Conservation (phyloP, 37 sponge, comb jelly and placozoan genomes). For the Halichondria panicea region DNA sequence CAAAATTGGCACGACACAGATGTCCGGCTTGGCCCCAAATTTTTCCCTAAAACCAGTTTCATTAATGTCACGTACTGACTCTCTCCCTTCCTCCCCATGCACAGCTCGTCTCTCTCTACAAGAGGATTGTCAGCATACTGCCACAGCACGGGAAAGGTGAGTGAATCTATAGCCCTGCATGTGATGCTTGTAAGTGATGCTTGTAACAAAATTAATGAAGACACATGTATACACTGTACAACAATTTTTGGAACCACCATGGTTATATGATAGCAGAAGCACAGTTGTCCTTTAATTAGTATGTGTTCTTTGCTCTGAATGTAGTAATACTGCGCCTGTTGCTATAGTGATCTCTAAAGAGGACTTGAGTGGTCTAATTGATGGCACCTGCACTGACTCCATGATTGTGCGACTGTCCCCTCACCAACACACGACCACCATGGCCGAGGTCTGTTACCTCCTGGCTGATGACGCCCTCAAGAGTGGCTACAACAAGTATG, state of each 20-base stretch:
- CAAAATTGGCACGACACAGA: too few relatives aligned
- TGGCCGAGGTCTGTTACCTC: slow-evolving; percentile 66
- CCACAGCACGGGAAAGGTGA: slow-evolving; percentile 50
- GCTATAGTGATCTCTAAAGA: slow-evolving; percentile 16
- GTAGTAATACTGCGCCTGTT: not conserved
- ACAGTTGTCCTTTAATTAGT: slow-evolving; percentile 6
- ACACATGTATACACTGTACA: too few relatives aligned
- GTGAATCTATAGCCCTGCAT: too few relatives aligned
- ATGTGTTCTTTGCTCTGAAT: not conserved
- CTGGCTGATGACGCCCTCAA: slow-evolving; percentile 67
- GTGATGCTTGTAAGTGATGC: too few relatives aligned
- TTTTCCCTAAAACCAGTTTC: too few relatives aligned
- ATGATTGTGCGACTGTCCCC: slow-evolving; percentile 6
- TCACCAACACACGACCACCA: slow-evolving; percentile 51
- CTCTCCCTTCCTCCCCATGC: not conserved
- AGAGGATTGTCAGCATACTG: slow-evolving; percentile 32
- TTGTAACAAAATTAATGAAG: too few relatives aligned
- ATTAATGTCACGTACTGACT: too few relatives aligned
- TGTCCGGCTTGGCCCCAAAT: too few relatives aligned
- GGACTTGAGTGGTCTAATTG: slow-evolving; percentile 38
- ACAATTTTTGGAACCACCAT: too few relatives aligned
- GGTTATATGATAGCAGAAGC: slow-evolving; percentile 9
- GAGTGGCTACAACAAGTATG: slow-evolving; percentile 51
- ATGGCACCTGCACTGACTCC: slow-evolving; percentile 11
- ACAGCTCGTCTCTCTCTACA: slow-evolving; percentile 63